Conservation (phyloP, 2,113 vertebrate species). For the Bucco capensis region DNA sequence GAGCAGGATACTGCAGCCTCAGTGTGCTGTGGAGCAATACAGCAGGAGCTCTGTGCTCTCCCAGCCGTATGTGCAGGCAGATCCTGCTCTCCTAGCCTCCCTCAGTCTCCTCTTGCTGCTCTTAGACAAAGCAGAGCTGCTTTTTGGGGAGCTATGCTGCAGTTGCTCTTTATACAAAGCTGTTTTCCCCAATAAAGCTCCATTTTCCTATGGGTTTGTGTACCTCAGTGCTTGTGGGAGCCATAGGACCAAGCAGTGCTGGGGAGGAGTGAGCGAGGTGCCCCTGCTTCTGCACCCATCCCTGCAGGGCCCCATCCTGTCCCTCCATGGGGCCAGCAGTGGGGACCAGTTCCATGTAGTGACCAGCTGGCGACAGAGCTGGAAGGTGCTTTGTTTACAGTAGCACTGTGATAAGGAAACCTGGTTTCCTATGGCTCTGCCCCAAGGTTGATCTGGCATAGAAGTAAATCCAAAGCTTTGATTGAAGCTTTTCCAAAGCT, state of each 20-base stretch:
- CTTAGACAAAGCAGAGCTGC: fast-evolving
- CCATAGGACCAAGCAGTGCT: neutral
- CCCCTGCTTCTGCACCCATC: neutral
- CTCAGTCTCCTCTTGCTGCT: neutral
- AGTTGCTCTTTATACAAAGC: neutral
- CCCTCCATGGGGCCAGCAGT: fast-evolving
- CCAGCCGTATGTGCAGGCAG: neutral
- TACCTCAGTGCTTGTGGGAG: neutral
- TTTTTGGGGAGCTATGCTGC: fast-evolving
- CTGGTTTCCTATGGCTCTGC: neutral
- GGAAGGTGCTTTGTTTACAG: neutral
- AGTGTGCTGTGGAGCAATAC: neutral
- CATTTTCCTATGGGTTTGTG: neutral
- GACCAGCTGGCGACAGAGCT: neutral
- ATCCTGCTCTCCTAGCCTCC: neutral
- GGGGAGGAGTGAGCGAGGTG: neutral
- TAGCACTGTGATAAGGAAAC: neutral
- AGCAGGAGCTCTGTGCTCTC: neutral
- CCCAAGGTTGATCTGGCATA: neutral
- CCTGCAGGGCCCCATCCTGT: neutral
- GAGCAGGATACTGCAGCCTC: neutral
- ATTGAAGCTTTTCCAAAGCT: neutral
- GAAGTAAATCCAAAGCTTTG: neutral
- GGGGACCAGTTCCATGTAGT: neutral
- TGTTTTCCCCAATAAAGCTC: neutral